Evolutionary conservation across 1,140 invertebrate species (phyloP), one percentile per base, ranked within the genome.

Genomic region (Drosophila gunungcola): DNA sequence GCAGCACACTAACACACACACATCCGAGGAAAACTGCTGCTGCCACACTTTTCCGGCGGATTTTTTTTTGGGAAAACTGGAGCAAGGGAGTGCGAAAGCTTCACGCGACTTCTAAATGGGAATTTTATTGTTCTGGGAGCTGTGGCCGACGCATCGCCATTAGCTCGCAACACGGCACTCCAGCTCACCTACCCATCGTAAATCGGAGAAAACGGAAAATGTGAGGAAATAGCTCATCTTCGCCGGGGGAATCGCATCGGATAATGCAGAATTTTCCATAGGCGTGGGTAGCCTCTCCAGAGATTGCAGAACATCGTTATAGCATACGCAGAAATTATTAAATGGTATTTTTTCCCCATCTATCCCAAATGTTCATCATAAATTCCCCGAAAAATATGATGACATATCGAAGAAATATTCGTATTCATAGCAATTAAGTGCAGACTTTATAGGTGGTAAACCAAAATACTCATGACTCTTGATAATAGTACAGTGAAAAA

Each of bases 121-220:
- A 86, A 83, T 86, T 86, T 86, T 86, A 86, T 89, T 88, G 83
- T 86, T 86, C 84, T 83, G 83, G 83, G 83, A 86, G 61, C 84
- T 83, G 79, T 54, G 83, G 70, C 67, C 41, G 83, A 55, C 83
- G 84, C 83, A 86, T 56, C 32, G 83, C 83, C 83, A 86, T 86
- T 86, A 86, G 83, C 62, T 32, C 36, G 45, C 56, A 67, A 86
- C 83, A 86, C 83, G 83, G 62, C 62, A 73, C 65, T 62, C 11
- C 36, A 38, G 45, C 76, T 83, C 81, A 85, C 79, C 83, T 86
- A 86, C 77, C 58, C 62, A 56, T 75, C 84, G 60, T 88, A 83
- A 89, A 82, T 38, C 3, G 55, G 6, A 10, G 7, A 39, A 34
- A 54, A 16, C 13, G n/a, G 12, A 46, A 29, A 29, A 41, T 41